Evolutionary conservation across 2,797 vertebrate species (phyloP), one percentile per base, ranked within the genome.

Genomic region (Gambusia yucatana): DNA sequence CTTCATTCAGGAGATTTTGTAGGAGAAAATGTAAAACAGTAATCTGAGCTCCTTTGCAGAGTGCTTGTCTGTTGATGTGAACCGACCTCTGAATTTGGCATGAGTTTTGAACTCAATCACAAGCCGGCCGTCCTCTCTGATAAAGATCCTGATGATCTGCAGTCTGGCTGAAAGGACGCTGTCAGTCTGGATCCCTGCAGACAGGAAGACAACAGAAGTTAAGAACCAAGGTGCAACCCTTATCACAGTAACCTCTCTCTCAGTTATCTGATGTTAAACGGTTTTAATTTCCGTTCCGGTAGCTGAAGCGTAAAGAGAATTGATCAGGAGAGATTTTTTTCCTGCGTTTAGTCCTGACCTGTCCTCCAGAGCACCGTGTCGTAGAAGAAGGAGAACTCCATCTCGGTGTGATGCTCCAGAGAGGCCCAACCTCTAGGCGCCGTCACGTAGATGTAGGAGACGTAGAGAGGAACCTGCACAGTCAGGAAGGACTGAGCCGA

Each of bases 311-410:
- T 22, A 22, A 41, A 67, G 63, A 39, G 36, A 67, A 67, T 22
- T 4, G 36, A 67, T 67, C 20, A 41, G 63, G 36, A 39, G 17
- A 4, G 63, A 22, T 30, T n/a, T 55, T 72, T 30, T 43, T 33
- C 22, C 48, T 25, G 55, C 1, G 22, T 80, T 6, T 0, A 5
- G 6, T 50, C 44, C 84, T 36, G 91, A 98, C 98, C 98, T 82
- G 98, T 99, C 85, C 97, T 98, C 98, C 98, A 99, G 65, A 99
- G 97, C 78, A 99, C 97, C 0, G 98, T 99, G 86, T 99, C 98
- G 0, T 99, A 99, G 94, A 99, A 99, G 91, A 99, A 99, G 55
- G 98, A 99, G 92, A 99, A 98, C 93, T 99, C 98, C 98, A 99
- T 99, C 95, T 99, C 98, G 0, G 98, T 99, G 96, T 99, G 98